Base-by-base conservation (phyloP, 2,888 invertebrate species). In the Acanthosepion pharaonis region DNA sequence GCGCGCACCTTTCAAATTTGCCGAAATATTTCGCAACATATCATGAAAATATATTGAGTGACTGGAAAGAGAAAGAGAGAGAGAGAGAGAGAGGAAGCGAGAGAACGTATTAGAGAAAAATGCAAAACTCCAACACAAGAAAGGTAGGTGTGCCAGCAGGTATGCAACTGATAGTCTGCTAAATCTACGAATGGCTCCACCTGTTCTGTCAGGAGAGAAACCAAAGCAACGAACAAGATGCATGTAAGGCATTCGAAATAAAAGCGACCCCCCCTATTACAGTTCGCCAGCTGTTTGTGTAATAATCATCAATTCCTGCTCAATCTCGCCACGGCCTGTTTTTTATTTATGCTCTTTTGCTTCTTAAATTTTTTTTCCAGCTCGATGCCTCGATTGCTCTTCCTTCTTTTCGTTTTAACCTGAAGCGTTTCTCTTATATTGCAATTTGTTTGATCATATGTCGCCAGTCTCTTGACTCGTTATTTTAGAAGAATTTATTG, bases 141-240 rank as follows among this genome's bases (percentile, higher is more conserved):
- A 11, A 78, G 78, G 78, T 78, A 78, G 78, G 78, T 78, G 78
- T n/a, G 78, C 78, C n/a, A n/a, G n/a, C 78, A 78, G 78, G 78
- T n/a, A n/a, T 78, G 78, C 78, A 78, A 78, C n/a, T 78, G 64
- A 64, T 53, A 53, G 55, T 78, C 78, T n/a, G 78, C n/a, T 78
- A 78, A 78, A n/a, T 78, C 78, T 78, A 2, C 2, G 78, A 78
- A 78, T n/a, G 8, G 78, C 78, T 78, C 9, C 78, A 78, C 78
- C 78, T 78, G 78, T 78, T 78, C n/a, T 11, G n/a, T 78, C n/a
- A 78, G n/a, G n/a, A 78, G 78, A 78, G n/a, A 78, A 9, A 9
- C 28, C 78, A 28, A 78, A 78, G 28, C 25, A 64, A 64, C 64
- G 28, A 78, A 78, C n/a, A 78, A 78, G n/a, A 78, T 78, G 78